These are phyloP conservation scores for Eurytoma californica DNA, from an alignment of 2,888 invertebrate genomes.

Conservation along the genomic window DNA sequence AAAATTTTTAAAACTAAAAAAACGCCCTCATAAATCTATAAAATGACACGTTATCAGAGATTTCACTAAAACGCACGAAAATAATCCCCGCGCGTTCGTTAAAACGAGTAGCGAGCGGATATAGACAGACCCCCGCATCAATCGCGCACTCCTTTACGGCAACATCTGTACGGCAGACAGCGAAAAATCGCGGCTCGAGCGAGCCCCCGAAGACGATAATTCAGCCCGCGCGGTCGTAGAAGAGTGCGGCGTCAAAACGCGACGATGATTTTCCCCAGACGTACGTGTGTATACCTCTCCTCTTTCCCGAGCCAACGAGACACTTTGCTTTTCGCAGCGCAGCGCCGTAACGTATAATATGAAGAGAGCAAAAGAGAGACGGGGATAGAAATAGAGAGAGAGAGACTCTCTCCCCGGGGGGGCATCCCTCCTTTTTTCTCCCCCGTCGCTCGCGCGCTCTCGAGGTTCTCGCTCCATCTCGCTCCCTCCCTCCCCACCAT, in stretches of 20 bases:
- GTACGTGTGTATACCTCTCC: neutral
- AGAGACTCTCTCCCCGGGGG: slow-evolving; percentile 20
- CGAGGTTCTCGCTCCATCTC: neutral
- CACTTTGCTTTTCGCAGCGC: slow-evolving; percentile 13
- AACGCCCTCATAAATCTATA: too few relatives aligned
- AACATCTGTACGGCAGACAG: too few relatives aligned
- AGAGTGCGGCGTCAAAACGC: too few relatives aligned
- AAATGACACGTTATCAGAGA: too few relatives aligned
- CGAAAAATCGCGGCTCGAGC: neutral
- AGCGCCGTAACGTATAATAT: neutral
- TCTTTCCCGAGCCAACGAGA: neutral
- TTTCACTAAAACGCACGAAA: too few relatives aligned
- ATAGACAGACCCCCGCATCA: too few relatives aligned
- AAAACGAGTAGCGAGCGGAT: too few relatives aligned
- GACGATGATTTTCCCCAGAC: slow-evolving; percentile 14
- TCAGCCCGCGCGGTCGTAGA: neutral
- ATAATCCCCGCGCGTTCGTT: too few relatives aligned
- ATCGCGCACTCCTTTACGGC: too few relatives aligned
- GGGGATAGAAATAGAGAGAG: too few relatives aligned
- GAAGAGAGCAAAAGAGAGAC: neutral
- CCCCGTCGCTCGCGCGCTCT: neutral
- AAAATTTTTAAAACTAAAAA: too few relatives aligned
- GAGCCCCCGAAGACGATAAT: slow-evolving; percentile 7
- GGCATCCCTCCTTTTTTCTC: neutral
- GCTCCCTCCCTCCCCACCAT: neutral